These are phyloP conservation scores for rat (Rattus norvegicus) DNA, from an alignment of 2,113 vertebrate species.

Conservation along the genomic window GRCr8 NC_086019.1:128345001-128345500, in stretches of 20 bases:
- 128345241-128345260: slow-evolving; percentile 45
- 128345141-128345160: neutral
- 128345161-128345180: neutral
- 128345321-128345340: neutral
- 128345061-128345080: no score
- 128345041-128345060: neutral
- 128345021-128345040: neutral
- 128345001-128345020: neutral
- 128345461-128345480: no score
- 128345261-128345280: neutral
- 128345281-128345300: slow-evolving; percentile 17
- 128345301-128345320: neutral
- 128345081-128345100: neutral
- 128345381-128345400: neutral
- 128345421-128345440: fast-evolving
- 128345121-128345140: neutral
- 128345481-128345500: neutral
- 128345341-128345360: neutral
- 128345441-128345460: neutral
- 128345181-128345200: neutral
- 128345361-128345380: neutral
- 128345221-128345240: neutral
- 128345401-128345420: neutral
- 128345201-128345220: neutral
- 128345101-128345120: neutral